These are phyloP conservation scores for Drosophila santomea DNA, from an alignment of 1,140 invertebrate genomes.

Conservation along the genomic window DNA sequence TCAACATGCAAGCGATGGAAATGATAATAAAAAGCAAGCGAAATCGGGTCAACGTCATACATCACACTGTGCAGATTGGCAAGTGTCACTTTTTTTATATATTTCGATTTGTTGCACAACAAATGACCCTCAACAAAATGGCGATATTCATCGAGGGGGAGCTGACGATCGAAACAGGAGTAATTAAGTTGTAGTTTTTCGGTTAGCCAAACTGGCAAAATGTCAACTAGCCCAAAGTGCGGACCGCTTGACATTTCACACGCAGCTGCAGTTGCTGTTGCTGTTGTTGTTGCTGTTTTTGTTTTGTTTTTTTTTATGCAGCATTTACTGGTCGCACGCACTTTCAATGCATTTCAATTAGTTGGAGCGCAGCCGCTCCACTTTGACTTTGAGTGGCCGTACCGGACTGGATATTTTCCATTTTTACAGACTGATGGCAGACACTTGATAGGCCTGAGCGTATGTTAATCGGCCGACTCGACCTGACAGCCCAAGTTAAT, in stretches of 20 bases:
- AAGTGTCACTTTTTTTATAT: slow-evolving; percentile 74
- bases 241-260: slow-evolving; percentile 72
- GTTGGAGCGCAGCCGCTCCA: slow-evolving; percentile 56
- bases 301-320: slow-evolving; percentile 12
- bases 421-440: slow-evolving; percentile 78
- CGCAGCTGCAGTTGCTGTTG: slow-evolving; percentile 46
- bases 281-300: background rate
- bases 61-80: slow-evolving; percentile 68
- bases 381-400: slow-evolving; percentile 69
- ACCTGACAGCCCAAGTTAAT: slow-evolving; percentile 76
- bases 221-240: slow-evolving; percentile 53
- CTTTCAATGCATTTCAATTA: slow-evolving; percentile 82
- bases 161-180: slow-evolving; percentile 29
- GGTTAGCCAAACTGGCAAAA: slow-evolving; percentile 45
- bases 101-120: slow-evolving; percentile 67
- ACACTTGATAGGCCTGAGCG: slow-evolving; percentile 77
- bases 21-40: slow-evolving; percentile 61
- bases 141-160: slow-evolving; percentile 21
- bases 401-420: slow-evolving; percentile 64
- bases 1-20: slow-evolving; percentile 55
- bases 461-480: slow-evolving; percentile 72
- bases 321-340: slow-evolving; percentile 68
- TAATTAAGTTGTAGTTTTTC: slow-evolving; percentile 70
- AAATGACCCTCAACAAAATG: slow-evolving; percentile 28
- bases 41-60: slow-evolving; percentile 73